Percentiles rank a stretch among this genome's conserved stretches.
phyloP scores from a whole-genome alignment of 1,140 invertebrate genomes.

The Panonychus citri region DNA sequence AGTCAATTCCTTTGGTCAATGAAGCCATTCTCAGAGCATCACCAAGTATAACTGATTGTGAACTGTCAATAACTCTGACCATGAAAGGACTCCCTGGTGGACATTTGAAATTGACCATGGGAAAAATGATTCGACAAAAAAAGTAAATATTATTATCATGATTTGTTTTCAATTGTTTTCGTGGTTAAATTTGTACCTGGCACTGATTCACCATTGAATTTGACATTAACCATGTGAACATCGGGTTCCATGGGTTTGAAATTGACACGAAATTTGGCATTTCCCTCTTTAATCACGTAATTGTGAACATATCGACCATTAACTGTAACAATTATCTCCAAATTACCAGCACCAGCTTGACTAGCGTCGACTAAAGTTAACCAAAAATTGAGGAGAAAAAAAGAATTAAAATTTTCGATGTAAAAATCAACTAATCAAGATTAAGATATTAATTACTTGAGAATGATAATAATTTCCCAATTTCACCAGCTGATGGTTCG shows the following conservation, averaged over 20 bases:
- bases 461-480: constrained; percentile 76
- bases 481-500: constrained; percentile 60
- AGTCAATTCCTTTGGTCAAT: constrained; percentile 30
- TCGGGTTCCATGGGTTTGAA: constrained; percentile 52
- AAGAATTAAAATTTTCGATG: background rate
- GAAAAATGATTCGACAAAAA: background rate
- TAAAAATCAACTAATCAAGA: background rate
- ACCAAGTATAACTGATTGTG: constrained; percentile 34
- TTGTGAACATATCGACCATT: constrained; percentile 91
- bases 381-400: background rate
- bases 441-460: constrained; percentile 42
- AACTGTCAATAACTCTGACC: constrained; percentile 34
- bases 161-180: background rate
- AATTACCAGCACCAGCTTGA: constrained; percentile 58
- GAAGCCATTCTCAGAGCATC: constrained; percentile 35
- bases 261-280: constrained; percentile 80
- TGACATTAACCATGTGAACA: constrained; percentile 39
- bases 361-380: constrained; percentile 28
- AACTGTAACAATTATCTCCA: constrained; percentile 95
- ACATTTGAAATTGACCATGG: background rate
- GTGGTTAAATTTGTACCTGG: constrained; percentile 32
- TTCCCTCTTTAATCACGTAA: constrained; percentile 89
- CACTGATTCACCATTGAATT: constrained; percentile 82
- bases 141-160: background rate
- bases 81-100: constrained; percentile 61